Conservation (phyloP, 2,888 invertebrate species). For the Cosmorhoe ocellata region DNA sequence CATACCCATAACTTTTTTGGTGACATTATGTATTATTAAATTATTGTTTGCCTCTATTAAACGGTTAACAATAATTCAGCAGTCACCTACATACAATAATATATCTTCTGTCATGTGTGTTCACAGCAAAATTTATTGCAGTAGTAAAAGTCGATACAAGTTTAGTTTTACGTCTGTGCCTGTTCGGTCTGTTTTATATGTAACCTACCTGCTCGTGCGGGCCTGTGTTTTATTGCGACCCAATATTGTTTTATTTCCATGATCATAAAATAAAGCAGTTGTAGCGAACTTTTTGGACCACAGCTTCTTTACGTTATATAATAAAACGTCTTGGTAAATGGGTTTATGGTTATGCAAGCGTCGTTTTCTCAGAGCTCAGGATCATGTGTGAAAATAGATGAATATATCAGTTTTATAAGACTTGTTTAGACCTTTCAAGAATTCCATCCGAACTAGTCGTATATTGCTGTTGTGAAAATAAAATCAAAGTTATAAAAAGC, state of each 20-base stretch:
- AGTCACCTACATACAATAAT: neutral
- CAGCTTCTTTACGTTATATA: conserved; percentile 2
- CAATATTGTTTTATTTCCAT: conserved; percentile 26
- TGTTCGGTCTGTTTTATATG: conserved; percentile 4
- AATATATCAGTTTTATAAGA: no score
- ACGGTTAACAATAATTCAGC: neutral
- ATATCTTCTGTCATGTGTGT: conserved; percentile 2
- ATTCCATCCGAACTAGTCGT: no score
- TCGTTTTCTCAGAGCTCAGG: no score
- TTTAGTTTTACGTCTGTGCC: conserved; percentile 11
- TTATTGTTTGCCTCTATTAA: no score
- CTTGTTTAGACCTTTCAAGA: no score
- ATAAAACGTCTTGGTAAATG: conserved; percentile 1
- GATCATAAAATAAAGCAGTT: conserved; percentile 16
- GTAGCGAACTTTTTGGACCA: conserved; percentile 11
- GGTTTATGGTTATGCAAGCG: neutral
- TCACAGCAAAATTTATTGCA: conserved; percentile 10
- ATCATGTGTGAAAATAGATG: no score
- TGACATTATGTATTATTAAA: no score
- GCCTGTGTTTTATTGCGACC: conserved; percentile 23
- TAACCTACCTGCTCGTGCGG: conserved; percentile 7
- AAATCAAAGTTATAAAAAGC: no score
- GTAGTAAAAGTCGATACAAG: conserved; percentile 19
- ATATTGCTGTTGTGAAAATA: no score
- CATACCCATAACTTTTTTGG: no score